Evolutionary conservation across 2,797 vertebrate genomes (phyloP).

Genomic region (Mormyrops attenuatus): DNA sequence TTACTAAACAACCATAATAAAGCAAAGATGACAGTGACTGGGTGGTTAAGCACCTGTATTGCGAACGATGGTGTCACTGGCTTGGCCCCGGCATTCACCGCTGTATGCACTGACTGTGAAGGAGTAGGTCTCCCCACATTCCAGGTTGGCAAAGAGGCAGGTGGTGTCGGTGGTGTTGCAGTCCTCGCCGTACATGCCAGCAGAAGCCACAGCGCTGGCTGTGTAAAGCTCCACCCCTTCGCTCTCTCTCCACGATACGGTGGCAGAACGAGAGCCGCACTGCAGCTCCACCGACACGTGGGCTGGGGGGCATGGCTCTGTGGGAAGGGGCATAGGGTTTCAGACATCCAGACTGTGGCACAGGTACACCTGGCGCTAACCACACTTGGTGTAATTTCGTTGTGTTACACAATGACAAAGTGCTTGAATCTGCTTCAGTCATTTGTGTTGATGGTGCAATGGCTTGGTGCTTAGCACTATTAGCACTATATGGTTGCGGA

Average conservation of each 20-base stretch:
- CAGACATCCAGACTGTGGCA: neutral
- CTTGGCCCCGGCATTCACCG: slow-evolving; percentile 47
- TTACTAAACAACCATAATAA: neutral
- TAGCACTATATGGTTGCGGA: neutral
- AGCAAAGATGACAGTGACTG: neutral
- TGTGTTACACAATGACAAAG: neutral
- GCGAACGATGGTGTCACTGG: slow-evolving; percentile 46
- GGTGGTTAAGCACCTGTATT: slow-evolving; percentile 52
- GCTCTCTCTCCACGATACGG: slow-evolving; percentile 51
- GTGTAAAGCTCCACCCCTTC: slow-evolving; percentile 48
- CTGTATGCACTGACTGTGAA: slow-evolving; percentile 52
- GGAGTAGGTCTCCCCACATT: slow-evolving; percentile 54
- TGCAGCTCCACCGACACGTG: slow-evolving; percentile 49
- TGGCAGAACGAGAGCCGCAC: slow-evolving; percentile 50
- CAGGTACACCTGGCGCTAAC: neutral
- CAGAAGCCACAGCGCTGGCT: slow-evolving; percentile 40
- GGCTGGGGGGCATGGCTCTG: slow-evolving; percentile 62
- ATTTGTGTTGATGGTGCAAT: neutral
- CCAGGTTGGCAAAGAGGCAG: slow-evolving; percentile 50
- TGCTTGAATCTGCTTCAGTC: neutral
- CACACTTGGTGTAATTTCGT: neutral
- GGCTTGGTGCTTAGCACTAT: neutral
- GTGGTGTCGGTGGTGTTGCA: slow-evolving; percentile 56
- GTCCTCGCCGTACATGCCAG: slow-evolving; percentile 23
- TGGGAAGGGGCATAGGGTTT: neutral